phyloP scores from a whole-genome alignment of 2,113 vertebrate genomes.

The Hippocampus zosterae region DNA sequence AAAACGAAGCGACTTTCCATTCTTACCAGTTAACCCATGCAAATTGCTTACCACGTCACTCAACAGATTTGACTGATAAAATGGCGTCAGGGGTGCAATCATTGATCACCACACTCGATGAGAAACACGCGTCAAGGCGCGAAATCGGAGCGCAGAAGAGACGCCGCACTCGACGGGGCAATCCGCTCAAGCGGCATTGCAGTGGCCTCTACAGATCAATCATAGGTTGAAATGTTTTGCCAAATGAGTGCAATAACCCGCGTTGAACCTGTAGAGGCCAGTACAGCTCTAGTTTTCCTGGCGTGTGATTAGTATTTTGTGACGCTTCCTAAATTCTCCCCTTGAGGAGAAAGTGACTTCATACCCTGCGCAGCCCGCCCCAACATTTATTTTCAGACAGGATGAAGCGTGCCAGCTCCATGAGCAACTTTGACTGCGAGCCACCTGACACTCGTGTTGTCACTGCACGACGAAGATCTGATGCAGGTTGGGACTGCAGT shows the following conservation, averaged over 20 bases:
- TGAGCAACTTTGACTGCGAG: slow-evolving; percentile 7
- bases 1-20: neutral
- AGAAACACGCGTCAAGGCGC: neutral
- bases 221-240: slow-evolving; percentile 29
- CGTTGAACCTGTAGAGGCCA: slow-evolving; percentile 65
- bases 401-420: slow-evolving; percentile 4
- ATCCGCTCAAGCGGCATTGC: slow-evolving; percentile 17
- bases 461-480: slow-evolving; percentile 31
- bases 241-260: slow-evolving; percentile 57
- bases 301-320: slow-evolving; percentile 48
- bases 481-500: slow-evolving; percentile 15
- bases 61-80: neutral
- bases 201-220: slow-evolving; percentile 42
- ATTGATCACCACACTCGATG: neutral
- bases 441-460: slow-evolving; percentile 21
- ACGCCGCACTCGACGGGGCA: neutral
- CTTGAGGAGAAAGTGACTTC: slow-evolving; percentile 28
- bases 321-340: slow-evolving; percentile 37
- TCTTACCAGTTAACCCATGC: neutral
- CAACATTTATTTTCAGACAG: slow-evolving; percentile 15
- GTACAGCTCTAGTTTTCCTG: slow-evolving; percentile 62
- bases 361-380: slow-evolving; percentile 12
- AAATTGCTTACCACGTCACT: neutral
- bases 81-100: neutral
- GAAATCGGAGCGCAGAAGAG: neutral